A percentile compares a stretch with the other conserved stretches of the same genome.
Conservation (phyloP, 1,140 invertebrate species). For the Acromyrmex charruanus region DNA sequence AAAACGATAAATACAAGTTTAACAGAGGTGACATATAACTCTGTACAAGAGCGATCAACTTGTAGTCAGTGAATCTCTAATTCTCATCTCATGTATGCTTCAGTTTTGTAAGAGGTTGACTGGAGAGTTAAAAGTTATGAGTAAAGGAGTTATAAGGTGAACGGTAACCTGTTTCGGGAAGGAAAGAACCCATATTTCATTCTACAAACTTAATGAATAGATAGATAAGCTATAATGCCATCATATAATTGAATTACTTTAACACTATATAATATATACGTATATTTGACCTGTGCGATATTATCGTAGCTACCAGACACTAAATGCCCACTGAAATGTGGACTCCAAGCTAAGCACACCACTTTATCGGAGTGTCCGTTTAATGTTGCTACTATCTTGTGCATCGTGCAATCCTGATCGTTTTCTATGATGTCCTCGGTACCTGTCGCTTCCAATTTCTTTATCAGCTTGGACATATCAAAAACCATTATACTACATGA, state of each 20-base stretch:
- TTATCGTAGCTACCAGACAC: conserved; percentile 90
- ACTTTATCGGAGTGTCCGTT: conserved; percentile 88
- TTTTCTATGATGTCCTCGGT: not conserved
- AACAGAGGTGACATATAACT: not conserved
- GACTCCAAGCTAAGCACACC: conserved; percentile 91
- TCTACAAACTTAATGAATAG: not conserved
- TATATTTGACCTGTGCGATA: conserved; percentile 88
- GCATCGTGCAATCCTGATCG: conserved; percentile 56
- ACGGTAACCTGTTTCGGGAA: not conserved
- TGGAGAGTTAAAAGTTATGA: not conserved
- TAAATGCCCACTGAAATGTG: conserved; percentile 89
- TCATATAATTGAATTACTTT: conserved; percentile 52
- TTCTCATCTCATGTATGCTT: not conserved
- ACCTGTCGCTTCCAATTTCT: conserved; percentile 1
- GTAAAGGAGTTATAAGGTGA: not conserved
- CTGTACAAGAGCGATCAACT: not conserved
- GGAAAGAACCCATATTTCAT: not conserved
- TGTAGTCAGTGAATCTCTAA: not conserved
- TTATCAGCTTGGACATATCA: conserved; percentile 82
- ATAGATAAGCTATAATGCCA: not conserved
- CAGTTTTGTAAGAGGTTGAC: not conserved
- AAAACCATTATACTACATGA: conserved; percentile 87
- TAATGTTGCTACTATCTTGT: conserved; percentile 86
- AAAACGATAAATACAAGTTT: not conserved
- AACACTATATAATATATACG: not conserved